Percentiles rank a stretch among this genome's conserved stretches.
These are phyloP conservation scores for Hyalella azteca DNA, from an alignment of 2,888 invertebrate genomes.

Conservation along the genomic window DNA sequence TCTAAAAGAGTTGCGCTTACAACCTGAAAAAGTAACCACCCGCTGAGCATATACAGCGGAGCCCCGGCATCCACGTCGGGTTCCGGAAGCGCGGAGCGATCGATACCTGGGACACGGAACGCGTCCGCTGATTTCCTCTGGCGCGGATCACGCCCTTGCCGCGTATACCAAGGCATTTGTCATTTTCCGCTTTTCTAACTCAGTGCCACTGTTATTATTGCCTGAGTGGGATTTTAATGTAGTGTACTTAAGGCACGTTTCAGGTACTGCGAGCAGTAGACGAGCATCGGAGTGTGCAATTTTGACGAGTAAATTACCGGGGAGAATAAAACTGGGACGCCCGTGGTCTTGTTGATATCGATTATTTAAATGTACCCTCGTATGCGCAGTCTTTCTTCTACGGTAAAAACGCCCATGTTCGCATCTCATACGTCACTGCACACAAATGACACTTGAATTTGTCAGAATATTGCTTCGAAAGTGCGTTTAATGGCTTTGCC, in stretches of 20 bases:
- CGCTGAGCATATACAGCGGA: too few species aligned
- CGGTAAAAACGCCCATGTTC: neutral
- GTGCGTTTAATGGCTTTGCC: too few species aligned
- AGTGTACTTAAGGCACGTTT: neutral
- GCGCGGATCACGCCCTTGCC: conserved; percentile 3
- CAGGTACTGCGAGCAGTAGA: neutral
- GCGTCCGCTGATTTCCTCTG: conserved; percentile 6
- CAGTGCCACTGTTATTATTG: neutral
- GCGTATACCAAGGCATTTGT: neutral
- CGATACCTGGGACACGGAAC: conserved; percentile 19
- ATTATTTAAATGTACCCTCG: conserved; percentile 5
- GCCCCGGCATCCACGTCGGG: too few species aligned
- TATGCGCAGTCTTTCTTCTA: neutral
- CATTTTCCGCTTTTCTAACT: neutral
- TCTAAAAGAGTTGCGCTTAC: too few species aligned
- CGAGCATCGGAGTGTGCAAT: neutral
- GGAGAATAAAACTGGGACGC: neutral
- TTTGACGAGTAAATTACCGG: neutral
- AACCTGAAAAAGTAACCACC: too few species aligned
- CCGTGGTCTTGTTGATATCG: neutral
- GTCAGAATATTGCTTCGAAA: too few species aligned
- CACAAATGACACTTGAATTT: neutral
- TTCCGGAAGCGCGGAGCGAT: conserved; percentile 32
- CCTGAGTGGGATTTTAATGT: neutral
- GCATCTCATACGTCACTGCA: neutral